Conservation (phyloP, 2,888 invertebrate genomes). For the Chrysopilus asiliformis region DNA sequence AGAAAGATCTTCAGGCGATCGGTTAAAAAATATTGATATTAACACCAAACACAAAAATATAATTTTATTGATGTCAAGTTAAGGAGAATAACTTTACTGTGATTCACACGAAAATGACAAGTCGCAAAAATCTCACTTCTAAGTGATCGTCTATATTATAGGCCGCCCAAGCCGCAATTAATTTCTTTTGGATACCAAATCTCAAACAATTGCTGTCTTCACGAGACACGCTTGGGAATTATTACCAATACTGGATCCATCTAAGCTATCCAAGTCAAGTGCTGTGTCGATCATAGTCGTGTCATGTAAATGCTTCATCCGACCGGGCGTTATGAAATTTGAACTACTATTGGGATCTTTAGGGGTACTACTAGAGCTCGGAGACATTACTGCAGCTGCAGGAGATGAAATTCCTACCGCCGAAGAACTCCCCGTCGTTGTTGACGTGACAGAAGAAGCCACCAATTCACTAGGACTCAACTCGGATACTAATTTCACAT, state of each 20-base stretch:
- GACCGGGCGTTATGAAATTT: constrained; percentile 51
- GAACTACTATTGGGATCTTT: constrained; percentile 12
- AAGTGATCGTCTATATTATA: no score
- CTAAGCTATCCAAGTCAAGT: constrained; percentile 73
- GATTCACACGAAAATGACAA: no score
- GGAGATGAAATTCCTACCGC: not conserved
- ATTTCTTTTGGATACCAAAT: no score
- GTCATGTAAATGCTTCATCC: constrained; percentile 65
- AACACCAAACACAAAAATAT: no score
- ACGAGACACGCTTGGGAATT: constrained; percentile 54
- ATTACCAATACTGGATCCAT: constrained; percentile 55
- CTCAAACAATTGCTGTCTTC: constrained; percentile 42
- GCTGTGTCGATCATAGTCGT: constrained; percentile 87
- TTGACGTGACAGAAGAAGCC: constrained; percentile 4
- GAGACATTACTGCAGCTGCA: not conserved
- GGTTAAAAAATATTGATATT: no score
- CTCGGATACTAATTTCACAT: constrained; percentile 3
- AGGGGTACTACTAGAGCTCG: not conserved
- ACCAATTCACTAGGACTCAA: not conserved
- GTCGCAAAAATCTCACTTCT: no score
- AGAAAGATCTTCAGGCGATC: no score
- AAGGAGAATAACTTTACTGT: no score
- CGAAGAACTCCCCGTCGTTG: not conserved
- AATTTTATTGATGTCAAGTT: no score
- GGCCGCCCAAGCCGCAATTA: no score